Conservation (phyloP, 2,888 invertebrate genomes). For the Balanococcus diminutus region DNA sequence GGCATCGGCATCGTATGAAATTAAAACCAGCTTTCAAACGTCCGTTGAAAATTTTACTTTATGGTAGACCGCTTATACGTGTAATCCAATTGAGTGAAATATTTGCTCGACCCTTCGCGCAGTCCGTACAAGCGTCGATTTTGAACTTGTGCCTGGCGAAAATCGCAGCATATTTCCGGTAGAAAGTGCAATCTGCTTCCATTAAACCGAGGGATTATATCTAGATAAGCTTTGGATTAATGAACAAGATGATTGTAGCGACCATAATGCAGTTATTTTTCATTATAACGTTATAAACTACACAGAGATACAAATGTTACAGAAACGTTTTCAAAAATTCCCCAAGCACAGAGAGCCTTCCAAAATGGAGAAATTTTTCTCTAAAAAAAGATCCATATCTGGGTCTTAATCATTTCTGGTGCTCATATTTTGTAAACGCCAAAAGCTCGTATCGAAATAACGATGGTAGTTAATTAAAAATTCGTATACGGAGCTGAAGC, state of each 20-base stretch:
- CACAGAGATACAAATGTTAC: background rate
- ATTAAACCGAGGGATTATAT: conserved; percentile 10
- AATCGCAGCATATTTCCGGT: conserved; percentile 13
- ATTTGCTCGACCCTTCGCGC: conserved; percentile 35
- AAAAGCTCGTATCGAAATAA: background rate
- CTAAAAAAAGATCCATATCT: background rate
- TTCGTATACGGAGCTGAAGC: background rate
- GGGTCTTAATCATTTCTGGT: background rate
- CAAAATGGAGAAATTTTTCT: background rate
- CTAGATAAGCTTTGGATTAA: conserved; percentile 31
- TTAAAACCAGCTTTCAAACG: conserved; percentile 3
- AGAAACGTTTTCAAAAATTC: background rate
- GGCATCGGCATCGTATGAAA: background rate
- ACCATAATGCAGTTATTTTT: conserved; percentile 36
- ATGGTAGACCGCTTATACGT: conserved; percentile 11
- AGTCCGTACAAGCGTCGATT: conserved; percentile 11
- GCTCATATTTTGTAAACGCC: background rate
- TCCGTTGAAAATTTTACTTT: conserved; percentile 9
- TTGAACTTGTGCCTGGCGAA: conserved; percentile 25
- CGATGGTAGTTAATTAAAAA: background rate
- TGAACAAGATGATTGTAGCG: conserved; percentile 19
- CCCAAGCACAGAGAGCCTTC: background rate
- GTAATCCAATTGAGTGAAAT: conserved; percentile 34
- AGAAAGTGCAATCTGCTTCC: conserved; percentile 27
- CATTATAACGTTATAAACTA: conserved; percentile 5